Evolutionary conservation across 2,888 invertebrate genomes (phyloP).

Genomic region (Microdon myrmicae): DNA sequence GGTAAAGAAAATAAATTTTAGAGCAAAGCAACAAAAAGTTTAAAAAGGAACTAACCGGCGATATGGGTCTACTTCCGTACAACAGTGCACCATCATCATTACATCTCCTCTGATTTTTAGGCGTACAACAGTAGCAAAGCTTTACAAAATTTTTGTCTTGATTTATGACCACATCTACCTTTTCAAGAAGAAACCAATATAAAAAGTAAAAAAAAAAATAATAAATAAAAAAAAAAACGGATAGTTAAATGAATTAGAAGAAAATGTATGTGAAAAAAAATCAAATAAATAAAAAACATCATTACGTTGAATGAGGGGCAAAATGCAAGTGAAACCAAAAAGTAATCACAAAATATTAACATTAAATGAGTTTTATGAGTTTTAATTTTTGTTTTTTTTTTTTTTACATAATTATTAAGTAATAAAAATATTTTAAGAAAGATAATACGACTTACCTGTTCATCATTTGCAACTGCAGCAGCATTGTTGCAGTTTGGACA

Average conservation of each 20-base stretch:
- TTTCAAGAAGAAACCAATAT: conserved; percentile 50
- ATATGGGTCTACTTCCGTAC: conserved; percentile 57
- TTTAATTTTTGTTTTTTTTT: conserved; percentile 18
- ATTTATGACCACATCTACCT: conserved; percentile 57
- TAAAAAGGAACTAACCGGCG: conserved; percentile 59
- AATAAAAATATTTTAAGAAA: conserved; percentile 5
- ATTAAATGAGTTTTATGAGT: conserved; percentile 29
- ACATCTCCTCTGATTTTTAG: conserved; percentile 52
- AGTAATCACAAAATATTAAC: conserved; percentile 5
- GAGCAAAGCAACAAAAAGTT: conserved; percentile 36
- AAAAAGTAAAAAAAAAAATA: conserved; percentile 41
- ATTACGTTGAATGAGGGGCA: conserved; percentile 24
- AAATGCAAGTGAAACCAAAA: conserved; percentile 31
- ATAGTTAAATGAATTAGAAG: conserved; percentile 43
- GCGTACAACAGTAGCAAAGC: conserved; percentile 56
- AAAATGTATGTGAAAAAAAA: conserved; percentile 41
- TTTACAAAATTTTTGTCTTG: conserved; percentile 54
- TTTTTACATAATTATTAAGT: conserved; percentile 10
- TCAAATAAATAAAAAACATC: conserved; percentile 23
- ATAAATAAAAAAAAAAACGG: conserved; percentile 45
- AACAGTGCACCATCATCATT: conserved; percentile 54
- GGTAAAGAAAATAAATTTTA: conserved; percentile 35
- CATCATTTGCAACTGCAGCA: conserved; percentile 66
- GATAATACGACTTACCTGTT: conserved; percentile 63
- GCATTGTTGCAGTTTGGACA: conserved; percentile 74